A percentile compares a stretch with the other conserved stretches of the same genome.
Conservation (phyloP, 35 echinoderm and acorn worm genomes). For the Acanthaster planci region DNA sequence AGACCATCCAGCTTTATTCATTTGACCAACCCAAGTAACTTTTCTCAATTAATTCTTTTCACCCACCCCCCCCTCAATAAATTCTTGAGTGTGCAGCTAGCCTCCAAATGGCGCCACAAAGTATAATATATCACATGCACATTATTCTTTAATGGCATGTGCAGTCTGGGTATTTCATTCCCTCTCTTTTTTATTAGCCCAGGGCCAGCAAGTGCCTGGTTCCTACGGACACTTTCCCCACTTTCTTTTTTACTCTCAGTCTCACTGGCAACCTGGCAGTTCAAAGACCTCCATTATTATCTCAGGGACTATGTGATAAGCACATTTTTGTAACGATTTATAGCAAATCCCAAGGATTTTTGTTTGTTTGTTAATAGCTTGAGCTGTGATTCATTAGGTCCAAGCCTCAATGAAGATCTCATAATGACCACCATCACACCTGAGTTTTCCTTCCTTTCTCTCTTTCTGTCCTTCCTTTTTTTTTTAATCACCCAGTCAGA, state of each 20-base stretch:
- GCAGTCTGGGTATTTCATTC: not conserved
- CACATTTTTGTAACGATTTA: constrained; percentile 8
- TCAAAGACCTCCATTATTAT: constrained; percentile 23
- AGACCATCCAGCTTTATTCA: too few relatives aligned
- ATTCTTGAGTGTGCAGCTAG: not conserved
- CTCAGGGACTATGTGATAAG: not conserved
- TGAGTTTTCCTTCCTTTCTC: constrained; percentile 4
- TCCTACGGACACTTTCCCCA: too few relatives aligned
- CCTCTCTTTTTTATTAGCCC: not conserved
- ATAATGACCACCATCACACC: not conserved
- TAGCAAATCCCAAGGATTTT: not conserved
- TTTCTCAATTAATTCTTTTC: too few relatives aligned
- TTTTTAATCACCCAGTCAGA: not conserved
- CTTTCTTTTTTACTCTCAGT: too few relatives aligned
- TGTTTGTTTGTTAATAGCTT: not conserved
- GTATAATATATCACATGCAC: constrained; percentile 24
- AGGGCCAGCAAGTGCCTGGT: too few relatives aligned
- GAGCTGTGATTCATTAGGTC: not conserved
- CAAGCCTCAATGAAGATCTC: not conserved
- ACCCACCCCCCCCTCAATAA: not conserved
- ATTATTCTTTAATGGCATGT: constrained; percentile 13
- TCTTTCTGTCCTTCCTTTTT: too few relatives aligned
- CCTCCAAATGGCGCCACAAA: constrained; percentile 6
- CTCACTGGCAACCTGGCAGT: not conserved
- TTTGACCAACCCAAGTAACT: too few relatives aligned